Evolutionary conservation across 2,113 vertebrate species (phyloP), one percentile per base, ranked within the genome.

Genomic region (Psittacus erithacus): DNA sequence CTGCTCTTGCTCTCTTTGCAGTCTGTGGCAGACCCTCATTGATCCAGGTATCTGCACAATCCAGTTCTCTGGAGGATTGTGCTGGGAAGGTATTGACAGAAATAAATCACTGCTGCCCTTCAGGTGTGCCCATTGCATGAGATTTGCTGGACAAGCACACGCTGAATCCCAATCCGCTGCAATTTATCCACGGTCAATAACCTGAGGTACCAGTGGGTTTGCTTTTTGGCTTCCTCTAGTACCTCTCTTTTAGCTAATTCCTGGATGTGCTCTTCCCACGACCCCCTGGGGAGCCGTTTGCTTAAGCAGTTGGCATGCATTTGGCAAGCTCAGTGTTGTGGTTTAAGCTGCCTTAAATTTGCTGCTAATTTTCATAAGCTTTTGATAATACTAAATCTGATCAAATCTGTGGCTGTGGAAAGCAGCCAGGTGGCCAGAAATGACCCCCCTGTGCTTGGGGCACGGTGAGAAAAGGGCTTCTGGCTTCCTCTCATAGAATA

Each of bases 1-100:
- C 91, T 33, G 76, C 59, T 88, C 88, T 25, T 53, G 84, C 77
- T 94, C 67, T 55, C 85, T 81, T 86, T 82, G 88, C 88, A 65
- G 29, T 59, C 70, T 38, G 79, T 65, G 82, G 57, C 76, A 62
- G 52, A 70, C 13, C 38, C 8, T 0, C 6, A 92, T 86, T 4
- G 76, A 92, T 74, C 80, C 1, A 31, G 17, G 50, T 18, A 62
- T 46, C 88, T 92, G 90, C 20, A 15, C 15, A 35, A 59, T 27
- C 49, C 3, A 0, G 4, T 44, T 86, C 94, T 76, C 85, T 23
- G 90, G n/a, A 43, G 87, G 41, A 19, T 0, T 28, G 49, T 69
- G 69, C 77, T 78, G 69, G 50, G 35, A 69, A 81, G 69, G 5
- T 29, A 77, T n/a, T 3, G 38, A 57, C 64, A 77, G 75, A 44